Percentiles rank a stretch among this genome's conserved stretches.
These are phyloP conservation scores for Philypnodon macrostomus DNA, from an alignment of 2,797 vertebrate species.

Conservation along the genomic window DNA sequence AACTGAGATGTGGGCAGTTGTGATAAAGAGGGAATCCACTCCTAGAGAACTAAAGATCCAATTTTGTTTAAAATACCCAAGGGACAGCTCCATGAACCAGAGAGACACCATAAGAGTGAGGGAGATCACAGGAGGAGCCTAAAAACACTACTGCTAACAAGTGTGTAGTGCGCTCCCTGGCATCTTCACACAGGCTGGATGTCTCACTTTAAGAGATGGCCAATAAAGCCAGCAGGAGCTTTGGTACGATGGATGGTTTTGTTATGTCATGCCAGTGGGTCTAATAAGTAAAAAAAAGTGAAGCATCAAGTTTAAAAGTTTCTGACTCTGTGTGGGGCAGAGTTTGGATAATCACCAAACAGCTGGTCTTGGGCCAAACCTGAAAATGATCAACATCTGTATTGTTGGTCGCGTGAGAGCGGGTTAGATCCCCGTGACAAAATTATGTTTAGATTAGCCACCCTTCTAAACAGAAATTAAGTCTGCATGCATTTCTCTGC, in stretches of 20 bases:
- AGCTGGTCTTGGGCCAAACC: no score
- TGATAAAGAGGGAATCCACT: conserved; percentile 1
- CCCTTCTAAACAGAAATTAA: no score
- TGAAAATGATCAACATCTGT: no score
- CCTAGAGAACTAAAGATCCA: conserved; percentile 10
- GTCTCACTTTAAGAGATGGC: not conserved
- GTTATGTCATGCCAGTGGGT: not conserved
- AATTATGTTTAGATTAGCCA: no score
- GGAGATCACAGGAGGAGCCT: not conserved
- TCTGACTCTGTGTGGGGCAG: no score
- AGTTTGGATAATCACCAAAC: no score
- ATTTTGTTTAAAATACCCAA: conserved; percentile 5
- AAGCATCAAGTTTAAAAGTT: not conserved
- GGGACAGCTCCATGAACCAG: not conserved
- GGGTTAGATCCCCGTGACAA: no score
- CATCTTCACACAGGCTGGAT: not conserved
- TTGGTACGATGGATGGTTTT: not conserved
- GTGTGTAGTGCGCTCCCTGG: not conserved
- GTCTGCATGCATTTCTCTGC: no score
- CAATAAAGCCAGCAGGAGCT: not conserved
- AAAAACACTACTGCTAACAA: not conserved
- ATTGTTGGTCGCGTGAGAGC: no score
- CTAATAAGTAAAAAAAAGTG: conserved; percentile 1
- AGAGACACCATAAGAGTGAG: not conserved
- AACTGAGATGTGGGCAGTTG: not conserved